Evolutionary conservation across 2,888 invertebrate species (phyloP).

Genomic region (Orthosia gracilis): DNA sequence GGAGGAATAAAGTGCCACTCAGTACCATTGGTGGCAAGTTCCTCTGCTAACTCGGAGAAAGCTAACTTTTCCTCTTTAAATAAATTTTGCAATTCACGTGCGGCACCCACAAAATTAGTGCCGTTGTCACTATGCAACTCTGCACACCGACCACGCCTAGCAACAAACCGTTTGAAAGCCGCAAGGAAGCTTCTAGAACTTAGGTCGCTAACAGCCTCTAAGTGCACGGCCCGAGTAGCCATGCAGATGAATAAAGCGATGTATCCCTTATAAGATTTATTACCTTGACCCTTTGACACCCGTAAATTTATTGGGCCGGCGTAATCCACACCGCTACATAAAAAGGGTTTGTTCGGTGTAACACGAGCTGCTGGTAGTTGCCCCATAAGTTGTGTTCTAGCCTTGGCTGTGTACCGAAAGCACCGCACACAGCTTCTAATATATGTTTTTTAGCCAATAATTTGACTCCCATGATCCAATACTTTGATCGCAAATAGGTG

Average conservation of each 20-base stretch:
- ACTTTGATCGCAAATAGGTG: background rate
- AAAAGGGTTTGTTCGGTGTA: background rate
- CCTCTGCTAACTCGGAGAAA: slow-evolving; percentile 1
- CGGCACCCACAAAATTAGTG: background rate
- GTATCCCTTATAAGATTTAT: background rate
- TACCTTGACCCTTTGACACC: background rate
- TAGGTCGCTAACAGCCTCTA: background rate
- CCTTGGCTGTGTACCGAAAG: background rate
- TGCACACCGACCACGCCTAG: background rate
- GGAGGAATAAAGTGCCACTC: slow-evolving; percentile 12
- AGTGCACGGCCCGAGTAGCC: background rate
- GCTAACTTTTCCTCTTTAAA: slow-evolving; percentile 2
- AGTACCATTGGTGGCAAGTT: background rate
- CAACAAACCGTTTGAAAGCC: background rate
- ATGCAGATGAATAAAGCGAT: background rate
- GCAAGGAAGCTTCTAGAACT: background rate
- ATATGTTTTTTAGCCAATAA: background rate
- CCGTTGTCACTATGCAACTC: background rate
- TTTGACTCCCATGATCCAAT: background rate
- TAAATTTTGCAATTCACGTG: slow-evolving; percentile 1
- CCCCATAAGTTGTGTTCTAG: background rate
- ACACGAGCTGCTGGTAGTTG: background rate
- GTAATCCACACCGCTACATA: background rate
- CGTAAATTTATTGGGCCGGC: background rate
- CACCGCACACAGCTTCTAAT: background rate